Evolutionary conservation across 1,140 invertebrate species (phyloP).

Genomic region (Oedothorax gibbosus): DNA sequence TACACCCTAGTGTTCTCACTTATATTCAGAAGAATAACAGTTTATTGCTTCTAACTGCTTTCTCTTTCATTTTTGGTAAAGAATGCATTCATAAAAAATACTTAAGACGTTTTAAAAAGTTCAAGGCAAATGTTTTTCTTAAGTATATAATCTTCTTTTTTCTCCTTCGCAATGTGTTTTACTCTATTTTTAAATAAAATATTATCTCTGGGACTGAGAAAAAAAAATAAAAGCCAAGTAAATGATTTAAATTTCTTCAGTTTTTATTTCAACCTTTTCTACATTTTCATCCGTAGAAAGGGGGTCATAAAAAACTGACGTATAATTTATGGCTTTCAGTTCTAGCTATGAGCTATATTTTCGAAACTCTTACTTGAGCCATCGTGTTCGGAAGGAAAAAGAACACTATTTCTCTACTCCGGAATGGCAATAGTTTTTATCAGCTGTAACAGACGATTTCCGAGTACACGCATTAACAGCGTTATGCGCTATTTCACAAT

Average conservation of each 20-base stretch:
- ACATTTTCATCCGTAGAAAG: neutral
- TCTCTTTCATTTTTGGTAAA: neutral
- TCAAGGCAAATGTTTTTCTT: constrained; percentile 39
- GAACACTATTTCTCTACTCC: constrained; percentile 4
- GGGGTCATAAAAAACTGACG: constrained; percentile 32
- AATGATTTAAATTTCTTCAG: constrained; percentile 51
- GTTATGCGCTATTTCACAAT: constrained; percentile 54
- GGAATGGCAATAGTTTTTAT: constrained; percentile 43
- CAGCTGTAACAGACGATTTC: constrained; percentile 38
- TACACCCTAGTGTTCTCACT: constrained; percentile 4
- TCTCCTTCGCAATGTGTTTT: constrained; percentile 6
- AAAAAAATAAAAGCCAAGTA: constrained; percentile 30
- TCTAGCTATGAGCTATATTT: constrained; percentile 29
- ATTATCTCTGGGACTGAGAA: constrained; percentile 14
- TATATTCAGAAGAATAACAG: neutral
- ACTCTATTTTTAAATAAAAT: constrained; percentile 43
- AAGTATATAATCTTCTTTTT: constrained; percentile 44
- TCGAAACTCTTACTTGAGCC: neutral
- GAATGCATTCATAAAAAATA: neutral
- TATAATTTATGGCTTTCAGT: constrained; percentile 43
- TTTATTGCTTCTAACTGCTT: constrained; percentile 13
- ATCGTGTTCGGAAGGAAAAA: neutral
- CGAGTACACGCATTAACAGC: constrained; percentile 39
- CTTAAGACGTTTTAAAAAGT: neutral
- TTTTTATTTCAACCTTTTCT: neutral